Evolutionary conservation across 2,888 invertebrate genomes (phyloP).

Genomic region (Lepidochitona cinerea): DNA sequence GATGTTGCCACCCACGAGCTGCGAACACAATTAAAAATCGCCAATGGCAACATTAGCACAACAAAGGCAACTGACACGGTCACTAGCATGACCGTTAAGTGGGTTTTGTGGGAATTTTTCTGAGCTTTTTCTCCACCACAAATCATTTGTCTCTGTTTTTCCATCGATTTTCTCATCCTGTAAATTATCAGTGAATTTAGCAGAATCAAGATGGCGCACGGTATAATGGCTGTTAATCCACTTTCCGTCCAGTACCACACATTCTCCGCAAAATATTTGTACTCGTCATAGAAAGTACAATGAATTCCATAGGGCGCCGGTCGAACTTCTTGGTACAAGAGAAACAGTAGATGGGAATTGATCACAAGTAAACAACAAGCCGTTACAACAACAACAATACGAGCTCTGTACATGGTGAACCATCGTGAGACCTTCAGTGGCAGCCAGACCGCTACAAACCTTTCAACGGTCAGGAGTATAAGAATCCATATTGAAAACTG

Average conservation of each 20-base stretch:
- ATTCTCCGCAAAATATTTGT: background rate
- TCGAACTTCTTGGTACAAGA: background rate
- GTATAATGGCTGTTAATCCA: background rate
- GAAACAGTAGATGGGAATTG: background rate
- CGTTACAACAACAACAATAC: background rate
- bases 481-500: background rate
- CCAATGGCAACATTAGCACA: background rate
- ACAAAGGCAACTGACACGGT: background rate
- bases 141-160: background rate
- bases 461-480: background rate
- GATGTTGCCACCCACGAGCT: background rate
- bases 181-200: background rate
- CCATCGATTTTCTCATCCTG: background rate
- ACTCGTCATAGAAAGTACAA: background rate
- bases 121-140: background rate
- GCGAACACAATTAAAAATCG: background rate
- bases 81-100: background rate
- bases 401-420: background rate
- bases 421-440: background rate
- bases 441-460: background rate
- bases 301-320: background rate
- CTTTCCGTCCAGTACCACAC: background rate
- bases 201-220: background rate
- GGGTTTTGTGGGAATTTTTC: conserved; percentile 14
- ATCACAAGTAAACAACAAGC: background rate